Base-by-base conservation (phyloP, 2,113 vertebrate genomes). In the Ceyx melanurus region DNA sequence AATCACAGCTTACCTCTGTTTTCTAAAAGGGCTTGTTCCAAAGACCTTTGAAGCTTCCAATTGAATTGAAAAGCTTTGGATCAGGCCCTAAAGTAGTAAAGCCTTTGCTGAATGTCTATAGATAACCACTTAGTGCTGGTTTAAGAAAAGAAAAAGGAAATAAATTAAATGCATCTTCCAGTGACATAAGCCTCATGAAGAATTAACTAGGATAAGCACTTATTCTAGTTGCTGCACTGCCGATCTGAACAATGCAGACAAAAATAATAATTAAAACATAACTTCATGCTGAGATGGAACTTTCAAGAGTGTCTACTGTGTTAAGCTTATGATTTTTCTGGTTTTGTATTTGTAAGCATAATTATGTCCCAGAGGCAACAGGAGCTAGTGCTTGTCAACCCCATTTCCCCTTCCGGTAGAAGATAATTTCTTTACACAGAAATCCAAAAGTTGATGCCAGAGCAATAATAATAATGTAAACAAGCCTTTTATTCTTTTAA, bases 191-290 rank as follows among this genome's bases (percentile, higher is more conserved):
- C 90, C 89, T 94, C 94, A 97, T 96, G 95, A 96, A 96, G 96
- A 97, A 94, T 97, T 97, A 96, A 97, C 89, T 73, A 95, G 92
- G 84, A 97, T 94, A 95, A 95, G 91, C 82, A 96, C 93, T 96
- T 97, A 96, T 37, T 97, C 86, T 95, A 89, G 71, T 61, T 95
- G 81, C 81, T 91, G 76, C 64, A 81, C 88, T 86, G 95, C 93
- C 46, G 11, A 89, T 94, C 45, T 95, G 86, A 95, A 96, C 94
- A 96, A 96, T 86, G 62, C 73, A 96, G 94, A 93, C 95, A 97
- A 97, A 97, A 96, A 96, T 89, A 96, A 94, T 97, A 96, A 96
- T 97, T 97, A 97, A 97, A 97, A 95, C 95, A 97, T 95, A 97
- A 86, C 88, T 90, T 96, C 96, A 96, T 76, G 95, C 96, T 97